Base-by-base conservation (phyloP, 2,888 invertebrate species). In the Pterostichus madidus region DNA sequence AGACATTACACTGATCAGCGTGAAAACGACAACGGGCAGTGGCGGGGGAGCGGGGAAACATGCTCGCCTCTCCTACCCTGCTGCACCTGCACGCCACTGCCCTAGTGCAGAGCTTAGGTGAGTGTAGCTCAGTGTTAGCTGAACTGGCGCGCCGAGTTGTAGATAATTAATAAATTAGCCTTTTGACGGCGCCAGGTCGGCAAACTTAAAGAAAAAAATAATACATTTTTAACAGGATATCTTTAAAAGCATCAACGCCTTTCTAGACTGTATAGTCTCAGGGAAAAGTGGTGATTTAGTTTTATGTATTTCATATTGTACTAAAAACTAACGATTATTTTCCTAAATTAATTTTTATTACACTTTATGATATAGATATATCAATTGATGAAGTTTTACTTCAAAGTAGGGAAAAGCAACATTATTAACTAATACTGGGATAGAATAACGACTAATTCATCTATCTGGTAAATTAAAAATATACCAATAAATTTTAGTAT, bases 181-280 rank as follows among this genome's bases (percentile, higher is more conserved):
- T 87, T 88, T 88, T 88, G 87, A 87, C 88, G 90, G 89, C 89
- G 89, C 89, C 89, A 88, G 88, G 76, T 88, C 89, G 89, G 89
- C 87, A 84, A 88, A 88, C 87, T 87, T 84, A 85, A 85, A 85
- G 85, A 83, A 87, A 89, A 87, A 89, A 89, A 88, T 88, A 88
- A 89, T 89, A 89, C 87, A 88, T 89, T 89, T 89, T 90, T 90
- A 90, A 90, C 89, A 88, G 89, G 89, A 88, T 86, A 86, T 89
- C 89, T 88, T 89, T 89, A 88, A 87, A 89, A 87, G 89, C 89
- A 88, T 90, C 90, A 90, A 90, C 90, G 90, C 90, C 89, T 90
- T 88, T 88, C n/a, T 32, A 17, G 44, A 49, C 68, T n/a, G 83
- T 79, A 78, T 64, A 83, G 13, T 71, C 83, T 10, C 10, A 39